Evolutionary conservation across 2,113 vertebrate species (phyloP), one percentile per base, ranked within the genome.

Genomic region (Zosterops hypoxanthus): DNA sequence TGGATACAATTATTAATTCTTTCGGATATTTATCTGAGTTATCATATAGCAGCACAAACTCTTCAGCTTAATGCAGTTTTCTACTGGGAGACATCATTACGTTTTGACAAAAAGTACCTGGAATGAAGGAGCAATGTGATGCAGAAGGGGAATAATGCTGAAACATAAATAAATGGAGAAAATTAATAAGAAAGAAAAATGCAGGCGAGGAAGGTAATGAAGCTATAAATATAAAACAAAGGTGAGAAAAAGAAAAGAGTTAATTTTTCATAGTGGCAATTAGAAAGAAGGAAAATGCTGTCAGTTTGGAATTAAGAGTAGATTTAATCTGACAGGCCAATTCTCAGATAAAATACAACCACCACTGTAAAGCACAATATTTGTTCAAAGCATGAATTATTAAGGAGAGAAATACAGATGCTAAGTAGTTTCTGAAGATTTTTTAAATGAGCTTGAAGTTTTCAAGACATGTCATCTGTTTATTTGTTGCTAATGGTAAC

Each of bases 21-120:
- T 91, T 69, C 71, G 66, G 42, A 47, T 90, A 90, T 86, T 92
- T 90, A 90, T 80, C 75, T 50, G 42, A 61, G 31, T 91, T 93
- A 72, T 42, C 11, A 5, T 49, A 82, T 85, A 94, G 49, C 24
- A 75, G 24, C 33, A 82, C 13, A 61, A 88, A 65, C 57, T 80
- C 63, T 52, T 82, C 55, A 77, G 50, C 9, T 21, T 61, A 77
- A 80, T 44, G 31, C 29, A 65, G 29, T 90, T 91, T 95, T 88
- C 71, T 56, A 23, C 0, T 0, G 34, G 69, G 34, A 92, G 8
- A 57, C 28, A 24, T 46, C 29, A 50, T n/a, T 76, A 28, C 28
- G 9, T 70, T 88, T 86, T 81, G 33, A 60, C 19, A 77, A 61
- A 94, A 88, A 73, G 39, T 56, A 83, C 11, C 29, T 70, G 15